A percentile compares a stretch with the other conserved stretches of the same genome.
Conservation (phyloP, 2,888 invertebrate species). For the Agriotes lineatus region DNA sequence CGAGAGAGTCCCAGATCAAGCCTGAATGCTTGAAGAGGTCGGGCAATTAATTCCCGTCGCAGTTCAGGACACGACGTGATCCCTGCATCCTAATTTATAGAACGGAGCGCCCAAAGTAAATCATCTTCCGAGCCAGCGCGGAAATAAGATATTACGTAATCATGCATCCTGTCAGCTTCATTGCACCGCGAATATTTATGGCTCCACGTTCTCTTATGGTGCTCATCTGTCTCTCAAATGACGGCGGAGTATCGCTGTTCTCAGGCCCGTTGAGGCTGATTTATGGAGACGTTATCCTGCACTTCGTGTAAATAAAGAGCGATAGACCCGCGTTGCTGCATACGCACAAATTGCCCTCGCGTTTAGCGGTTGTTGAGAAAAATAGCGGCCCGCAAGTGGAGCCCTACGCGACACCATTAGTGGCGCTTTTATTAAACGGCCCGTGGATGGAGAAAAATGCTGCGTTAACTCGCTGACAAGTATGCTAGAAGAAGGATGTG, state of each 20-base stretch:
- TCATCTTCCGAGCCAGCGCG: not conserved
- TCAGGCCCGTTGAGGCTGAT: not conserved
- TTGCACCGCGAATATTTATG: constrained; percentile 3
- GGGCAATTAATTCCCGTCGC: constrained; percentile 10
- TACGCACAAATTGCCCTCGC: too few relatives aligned
- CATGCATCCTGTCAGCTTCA: constrained; percentile 12
- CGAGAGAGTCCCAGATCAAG: not conserved
- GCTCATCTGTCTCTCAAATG: constrained; percentile 4
- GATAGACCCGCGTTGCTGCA: not conserved
- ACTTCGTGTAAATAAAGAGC: not conserved
- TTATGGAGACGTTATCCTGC: constrained; percentile 4
- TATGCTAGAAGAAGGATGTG: too few relatives aligned
- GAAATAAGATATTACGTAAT: constrained; percentile 10
- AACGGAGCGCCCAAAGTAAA: not conserved
- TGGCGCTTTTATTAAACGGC: too few relatives aligned
- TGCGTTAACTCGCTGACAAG: too few relatives aligned
- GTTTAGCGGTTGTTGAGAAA: too few relatives aligned
- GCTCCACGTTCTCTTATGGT: not conserved
- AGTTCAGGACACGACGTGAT: not conserved
- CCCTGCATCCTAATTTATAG: constrained; percentile 13
- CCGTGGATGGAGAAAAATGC: too few relatives aligned
- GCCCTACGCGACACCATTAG: too few relatives aligned
- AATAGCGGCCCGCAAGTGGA: too few relatives aligned
- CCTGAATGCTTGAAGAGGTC: constrained; percentile 15
- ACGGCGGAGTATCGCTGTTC: not conserved